Conservation (phyloP, 2,113 vertebrate genomes). For the Tetrax tetrax region DNA sequence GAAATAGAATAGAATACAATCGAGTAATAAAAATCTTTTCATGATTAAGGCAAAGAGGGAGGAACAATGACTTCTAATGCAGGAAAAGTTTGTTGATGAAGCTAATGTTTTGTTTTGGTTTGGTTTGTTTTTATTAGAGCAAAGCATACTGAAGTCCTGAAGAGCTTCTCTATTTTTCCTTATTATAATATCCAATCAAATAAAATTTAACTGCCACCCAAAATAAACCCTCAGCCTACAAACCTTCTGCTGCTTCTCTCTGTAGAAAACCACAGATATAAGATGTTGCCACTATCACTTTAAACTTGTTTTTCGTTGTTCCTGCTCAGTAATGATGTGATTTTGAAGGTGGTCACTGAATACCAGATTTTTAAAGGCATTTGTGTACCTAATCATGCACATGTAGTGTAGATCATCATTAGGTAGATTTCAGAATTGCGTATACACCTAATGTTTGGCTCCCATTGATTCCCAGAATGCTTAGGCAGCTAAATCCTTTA, state of each 20-base stretch:
- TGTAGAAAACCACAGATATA: background rate
- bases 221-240: background rate
- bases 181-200: background rate
- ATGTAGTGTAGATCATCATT: background rate
- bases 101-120: background rate
- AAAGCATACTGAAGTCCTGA: background rate
- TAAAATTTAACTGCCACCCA: background rate
- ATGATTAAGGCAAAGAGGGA: background rate
- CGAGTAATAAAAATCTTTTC: background rate
- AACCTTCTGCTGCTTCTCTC: background rate
- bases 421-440: background rate
- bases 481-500: background rate
- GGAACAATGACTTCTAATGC: background rate
- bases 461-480: background rate
- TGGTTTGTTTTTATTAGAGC: background rate
- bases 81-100: background rate
- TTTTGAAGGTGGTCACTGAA: background rate
- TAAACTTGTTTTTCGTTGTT: background rate
- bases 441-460: background rate
- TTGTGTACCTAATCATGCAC: background rate
- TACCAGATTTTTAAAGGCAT: background rate
- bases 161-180: background rate
- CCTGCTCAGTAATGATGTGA: background rate
- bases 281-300: background rate
- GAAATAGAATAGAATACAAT: too few species aligned